A percentile compares a stretch with the other conserved stretches of the same genome.
These are phyloP conservation scores for Turnix velox DNA, from an alignment of 2,113 vertebrate species.

Conservation along the genomic window DNA sequence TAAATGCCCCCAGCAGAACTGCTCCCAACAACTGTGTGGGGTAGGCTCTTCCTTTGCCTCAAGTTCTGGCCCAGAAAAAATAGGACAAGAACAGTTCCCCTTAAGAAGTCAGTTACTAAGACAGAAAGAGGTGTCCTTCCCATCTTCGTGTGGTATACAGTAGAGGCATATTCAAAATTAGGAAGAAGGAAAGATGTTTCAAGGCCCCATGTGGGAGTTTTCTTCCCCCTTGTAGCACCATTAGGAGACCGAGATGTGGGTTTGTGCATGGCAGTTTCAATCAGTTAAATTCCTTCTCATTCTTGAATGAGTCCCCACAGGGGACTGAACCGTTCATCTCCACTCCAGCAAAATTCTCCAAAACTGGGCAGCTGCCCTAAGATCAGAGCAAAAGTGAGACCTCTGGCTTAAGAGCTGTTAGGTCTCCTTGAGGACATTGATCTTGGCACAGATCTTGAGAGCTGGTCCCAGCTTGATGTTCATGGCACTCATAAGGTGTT, in stretches of 20 bases:
- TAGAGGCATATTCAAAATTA: background rate
- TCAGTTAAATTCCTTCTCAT: conserved; percentile 3
- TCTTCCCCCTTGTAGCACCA: conserved; percentile 49
- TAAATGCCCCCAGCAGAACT: background rate
- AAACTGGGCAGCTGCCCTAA: background rate
- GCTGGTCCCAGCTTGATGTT: conserved; percentile 97
- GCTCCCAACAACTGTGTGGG: background rate
- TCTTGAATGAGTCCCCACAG: conserved; percentile 6
- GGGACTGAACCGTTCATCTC: background rate
- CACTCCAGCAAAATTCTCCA: background rate
- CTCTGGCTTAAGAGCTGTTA: conserved; percentile 53
- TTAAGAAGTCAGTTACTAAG: background rate
- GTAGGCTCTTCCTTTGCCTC: background rate
- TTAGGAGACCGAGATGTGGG: conserved; percentile 7
- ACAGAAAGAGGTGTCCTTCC: conserved; percentile 3
- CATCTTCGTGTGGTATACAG: background rate
- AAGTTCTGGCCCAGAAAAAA: background rate
- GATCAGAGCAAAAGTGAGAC: background rate
- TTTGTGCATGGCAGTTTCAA: background rate
- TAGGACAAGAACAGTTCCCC: background rate
- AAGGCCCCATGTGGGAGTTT: conserved; percentile 29
- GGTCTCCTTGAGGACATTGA: conserved; percentile 92
- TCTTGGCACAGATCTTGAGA: conserved; percentile 98
- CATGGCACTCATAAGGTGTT: conserved; percentile 98
- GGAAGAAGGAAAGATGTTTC: conserved; percentile 1